Conservation (phyloP, 2,113 vertebrate genomes). For the Strigops habroptila region DNA sequence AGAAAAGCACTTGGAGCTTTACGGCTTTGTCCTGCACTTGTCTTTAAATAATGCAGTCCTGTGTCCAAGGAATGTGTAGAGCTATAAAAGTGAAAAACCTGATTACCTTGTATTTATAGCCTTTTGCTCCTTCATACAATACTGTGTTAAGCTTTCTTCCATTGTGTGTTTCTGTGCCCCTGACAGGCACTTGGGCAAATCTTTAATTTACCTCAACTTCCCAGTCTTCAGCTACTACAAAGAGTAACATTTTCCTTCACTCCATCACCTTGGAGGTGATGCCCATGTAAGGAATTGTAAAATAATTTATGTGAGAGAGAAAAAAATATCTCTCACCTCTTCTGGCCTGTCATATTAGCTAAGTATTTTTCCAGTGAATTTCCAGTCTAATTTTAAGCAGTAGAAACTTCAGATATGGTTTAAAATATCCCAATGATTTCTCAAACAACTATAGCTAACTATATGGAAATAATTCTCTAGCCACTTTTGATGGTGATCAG, state of each 20-base stretch:
- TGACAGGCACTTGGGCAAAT: background rate
- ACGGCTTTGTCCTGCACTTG: background rate
- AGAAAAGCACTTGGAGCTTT: slow-evolving; percentile 23
- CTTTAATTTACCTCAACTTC: slow-evolving; percentile 16
- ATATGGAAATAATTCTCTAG: background rate
- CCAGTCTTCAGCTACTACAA: background rate
- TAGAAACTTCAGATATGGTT: background rate
- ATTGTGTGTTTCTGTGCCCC: background rate
- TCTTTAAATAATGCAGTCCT: slow-evolving; percentile 17
- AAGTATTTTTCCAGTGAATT: background rate
- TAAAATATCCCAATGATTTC: background rate
- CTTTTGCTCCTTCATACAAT: background rate
- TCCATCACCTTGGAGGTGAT: background rate
- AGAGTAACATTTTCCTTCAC: background rate
- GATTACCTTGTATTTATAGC: background rate
- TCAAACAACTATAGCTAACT: background rate
- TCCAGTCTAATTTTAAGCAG: background rate
- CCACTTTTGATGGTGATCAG: background rate
- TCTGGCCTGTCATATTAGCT: background rate
- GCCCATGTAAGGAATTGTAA: background rate
- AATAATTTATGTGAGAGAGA: background rate
- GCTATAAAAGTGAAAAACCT: background rate
- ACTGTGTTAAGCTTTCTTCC: background rate
- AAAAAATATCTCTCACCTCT: background rate
- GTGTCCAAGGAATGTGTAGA: background rate